Evolutionary conservation across 2,888 invertebrate genomes (phyloP).

Genomic region (Phengaris alcon): DNA sequence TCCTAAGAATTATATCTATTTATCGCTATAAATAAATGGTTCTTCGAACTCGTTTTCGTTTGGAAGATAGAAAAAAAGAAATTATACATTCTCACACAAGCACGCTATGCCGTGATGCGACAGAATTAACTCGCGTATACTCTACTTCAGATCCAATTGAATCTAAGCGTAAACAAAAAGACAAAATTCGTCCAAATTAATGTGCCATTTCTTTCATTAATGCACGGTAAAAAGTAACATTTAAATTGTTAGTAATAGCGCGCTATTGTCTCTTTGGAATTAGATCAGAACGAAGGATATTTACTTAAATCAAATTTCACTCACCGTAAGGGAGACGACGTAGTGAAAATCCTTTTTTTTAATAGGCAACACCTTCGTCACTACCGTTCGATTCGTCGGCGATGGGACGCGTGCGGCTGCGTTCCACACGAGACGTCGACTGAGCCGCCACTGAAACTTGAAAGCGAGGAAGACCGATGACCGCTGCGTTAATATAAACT

Average conservation of each 20-base stretch:
- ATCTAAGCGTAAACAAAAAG: neutral
- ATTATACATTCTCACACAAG: slow-evolving; percentile 29
- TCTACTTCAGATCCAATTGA: neutral
- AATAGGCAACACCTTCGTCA: slow-evolving; percentile 59
- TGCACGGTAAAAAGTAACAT: neutral
- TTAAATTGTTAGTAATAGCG: no score
- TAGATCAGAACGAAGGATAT: no score
- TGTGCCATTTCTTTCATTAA: no score
- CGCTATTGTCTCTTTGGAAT: no score
- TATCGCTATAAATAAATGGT: slow-evolving; percentile 15
- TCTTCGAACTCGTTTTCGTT: slow-evolving; percentile 28
- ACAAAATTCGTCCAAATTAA: no score
- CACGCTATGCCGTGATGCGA: slow-evolving; percentile 47
- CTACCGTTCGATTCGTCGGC: slow-evolving; percentile 41
- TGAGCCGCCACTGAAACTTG: slow-evolving; percentile 43
- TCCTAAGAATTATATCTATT: neutral
- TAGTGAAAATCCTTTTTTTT: slow-evolving; percentile 53
- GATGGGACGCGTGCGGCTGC: slow-evolving; percentile 51
- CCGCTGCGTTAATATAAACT: slow-evolving; percentile 38
- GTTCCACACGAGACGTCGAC: slow-evolving; percentile 64
- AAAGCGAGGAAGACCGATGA: slow-evolving; percentile 50
- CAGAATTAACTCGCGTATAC: slow-evolving; percentile 37
- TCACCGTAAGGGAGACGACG: slow-evolving; percentile 64
- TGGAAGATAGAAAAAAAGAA: slow-evolving; percentile 24
- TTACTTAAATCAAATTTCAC: slow-evolving; percentile 39